Conservation (phyloP, 2,888 invertebrate genomes). For the Patella pellucida region DNA sequence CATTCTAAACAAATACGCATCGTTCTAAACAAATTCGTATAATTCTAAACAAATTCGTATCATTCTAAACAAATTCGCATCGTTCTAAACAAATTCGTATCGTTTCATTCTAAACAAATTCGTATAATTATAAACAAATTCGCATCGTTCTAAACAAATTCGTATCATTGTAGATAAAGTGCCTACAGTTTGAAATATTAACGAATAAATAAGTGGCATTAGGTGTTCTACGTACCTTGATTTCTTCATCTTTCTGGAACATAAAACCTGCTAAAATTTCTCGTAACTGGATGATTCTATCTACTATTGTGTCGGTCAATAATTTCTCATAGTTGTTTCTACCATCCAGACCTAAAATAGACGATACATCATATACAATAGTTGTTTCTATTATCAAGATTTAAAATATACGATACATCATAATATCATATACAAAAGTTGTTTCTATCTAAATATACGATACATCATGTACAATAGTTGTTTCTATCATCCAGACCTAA, state of each 20-base stretch:
- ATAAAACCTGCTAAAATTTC: not conserved
- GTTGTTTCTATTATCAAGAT: not conserved
- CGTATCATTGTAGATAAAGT: no score
- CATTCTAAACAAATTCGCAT: no score
- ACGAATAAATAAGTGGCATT: no score
- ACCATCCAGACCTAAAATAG: not conserved
- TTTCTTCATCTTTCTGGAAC: conserved; percentile 2
- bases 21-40: no score
- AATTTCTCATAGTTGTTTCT: not conserved
- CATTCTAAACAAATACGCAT: no score
- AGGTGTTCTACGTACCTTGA: not conserved
- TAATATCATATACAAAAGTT: not conserved
- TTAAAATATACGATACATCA: not conserved
- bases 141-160: no score
- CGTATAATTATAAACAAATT: no score
- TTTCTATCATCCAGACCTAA: not conserved
- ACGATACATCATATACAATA: not conserved
- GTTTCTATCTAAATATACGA: no score
- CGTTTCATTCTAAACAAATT: no score
- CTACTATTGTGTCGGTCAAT: not conserved
- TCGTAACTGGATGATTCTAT: not conserved
- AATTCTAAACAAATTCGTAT: no score
- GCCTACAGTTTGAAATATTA: no score
- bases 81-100: no score
- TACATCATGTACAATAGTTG: not conserved